Percentiles rank a stretch among this genome's conserved stretches.
Conservation (phyloP, 2,113 vertebrate species). For the Asarcornis scutulata region DNA sequence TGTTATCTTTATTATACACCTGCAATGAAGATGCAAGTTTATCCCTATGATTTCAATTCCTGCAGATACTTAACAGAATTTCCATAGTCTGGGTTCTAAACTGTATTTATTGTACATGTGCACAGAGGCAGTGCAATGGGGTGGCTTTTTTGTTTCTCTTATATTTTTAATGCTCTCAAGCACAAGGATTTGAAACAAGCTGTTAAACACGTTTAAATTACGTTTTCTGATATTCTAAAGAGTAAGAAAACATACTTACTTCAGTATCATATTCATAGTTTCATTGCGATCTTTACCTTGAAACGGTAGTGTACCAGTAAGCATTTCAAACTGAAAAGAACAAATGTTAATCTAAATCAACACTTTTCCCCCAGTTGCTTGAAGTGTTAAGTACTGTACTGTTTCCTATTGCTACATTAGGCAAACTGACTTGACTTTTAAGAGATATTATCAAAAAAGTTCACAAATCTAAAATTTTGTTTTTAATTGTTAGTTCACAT, state of each 20-base stretch:
- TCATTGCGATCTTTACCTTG: constrained; percentile 98
- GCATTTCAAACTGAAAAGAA: constrained; percentile 92
- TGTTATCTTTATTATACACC: neutral
- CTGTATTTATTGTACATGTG: neutral
- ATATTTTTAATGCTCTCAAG: neutral
- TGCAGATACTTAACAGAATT: neutral
- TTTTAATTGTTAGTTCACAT: neutral
- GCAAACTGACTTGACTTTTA: neutral
- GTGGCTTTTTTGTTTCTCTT: neutral
- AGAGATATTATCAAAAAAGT: neutral
- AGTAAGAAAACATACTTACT: constrained; percentile 84
- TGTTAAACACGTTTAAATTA: neutral
- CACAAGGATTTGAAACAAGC: neutral
- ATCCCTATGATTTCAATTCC: neutral
- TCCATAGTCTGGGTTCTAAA: neutral
- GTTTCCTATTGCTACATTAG: neutral
- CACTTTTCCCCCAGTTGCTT: neutral
- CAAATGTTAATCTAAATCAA: constrained; percentile 60
- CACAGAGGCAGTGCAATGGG: too few species aligned
- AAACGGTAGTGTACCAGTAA: constrained; percentile 95
- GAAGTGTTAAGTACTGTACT: neutral
- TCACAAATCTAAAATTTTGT: neutral
- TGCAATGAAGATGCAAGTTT: neutral
- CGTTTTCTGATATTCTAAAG: neutral
- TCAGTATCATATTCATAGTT: constrained; percentile 99